Base-by-base conservation (phyloP, 2,888 invertebrate genomes). In the Drosophila colorata region DNA sequence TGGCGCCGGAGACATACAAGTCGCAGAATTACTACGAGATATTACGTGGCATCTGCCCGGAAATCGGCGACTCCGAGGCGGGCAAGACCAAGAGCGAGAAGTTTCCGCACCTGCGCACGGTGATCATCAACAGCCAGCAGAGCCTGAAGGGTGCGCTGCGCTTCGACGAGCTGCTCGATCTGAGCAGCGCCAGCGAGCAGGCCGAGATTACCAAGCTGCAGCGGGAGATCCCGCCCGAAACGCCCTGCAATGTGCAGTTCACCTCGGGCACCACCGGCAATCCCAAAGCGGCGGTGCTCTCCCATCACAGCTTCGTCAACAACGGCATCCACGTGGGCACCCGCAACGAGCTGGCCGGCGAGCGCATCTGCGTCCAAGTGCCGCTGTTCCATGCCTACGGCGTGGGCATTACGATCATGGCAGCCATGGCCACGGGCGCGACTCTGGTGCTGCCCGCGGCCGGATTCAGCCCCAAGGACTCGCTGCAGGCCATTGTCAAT, bases 361-460 rank as follows among this genome's bases (percentile, higher is more conserved):
- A 93, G 4, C 93, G 90, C 57, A 92, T 94, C 64, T 94, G 94
- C 66, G 87, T 94, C 0, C 95, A 96, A 84, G 95, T 96, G 16
- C 97, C 97, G 0, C 93, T 97, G 23, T 97, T 97, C 90, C 98
- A 98, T 91, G 96, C 95, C 35, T 97, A 95, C 90, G 97, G 97
- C 0, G 94, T 95, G 64, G 93, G 95, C 1, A 92, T 95, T 44
- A 95, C 94, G 0, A 93, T 95, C 20, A 88, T 95, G 47, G 92
- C 93, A 0, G 93, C 93, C 7, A 86, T 96, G 23, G 93, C 94
- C 28, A 93, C 94, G 81, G 96, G 95, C 0, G 91, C 93, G 0
- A 95, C 95, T 0, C 55, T 95, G 20, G 94, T 96, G 0, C 74
- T 96, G 2, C 95, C 96, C 0, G 90, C 93, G 0, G 91, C 93